A percentile compares a stretch with the other conserved stretches of the same genome.
Conservation (phyloP, 2,888 invertebrate species). For the Pediacus dermestoides region DNA sequence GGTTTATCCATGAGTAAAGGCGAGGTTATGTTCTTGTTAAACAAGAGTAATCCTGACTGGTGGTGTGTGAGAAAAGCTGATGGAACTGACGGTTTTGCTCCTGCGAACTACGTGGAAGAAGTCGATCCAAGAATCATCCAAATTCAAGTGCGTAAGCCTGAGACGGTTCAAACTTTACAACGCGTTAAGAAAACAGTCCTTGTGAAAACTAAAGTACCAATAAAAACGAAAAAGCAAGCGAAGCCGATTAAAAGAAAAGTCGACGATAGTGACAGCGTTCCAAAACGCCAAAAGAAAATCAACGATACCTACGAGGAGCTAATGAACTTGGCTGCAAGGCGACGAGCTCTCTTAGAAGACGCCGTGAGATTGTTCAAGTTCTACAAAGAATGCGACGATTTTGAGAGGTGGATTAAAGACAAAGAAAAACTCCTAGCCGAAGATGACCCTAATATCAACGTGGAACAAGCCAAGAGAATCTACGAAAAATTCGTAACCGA, state of each 20-base stretch:
- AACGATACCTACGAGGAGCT: slow-evolving; percentile 80
- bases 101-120: slow-evolving; percentile 93
- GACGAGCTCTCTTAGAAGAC: slow-evolving; percentile 84
- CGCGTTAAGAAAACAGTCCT: slow-evolving; percentile 87
- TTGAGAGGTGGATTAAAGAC: slow-evolving; percentile 96
- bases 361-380: slow-evolving; percentile 89
- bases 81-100: slow-evolving; percentile 93
- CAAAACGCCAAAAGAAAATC: slow-evolving; percentile 74
- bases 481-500: slow-evolving; percentile 97
- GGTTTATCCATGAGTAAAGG: slow-evolving; percentile 90
- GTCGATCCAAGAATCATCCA: slow-evolving; percentile 82
- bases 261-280: slow-evolving; percentile 72
- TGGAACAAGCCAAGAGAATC: slow-evolving; percentile 89
- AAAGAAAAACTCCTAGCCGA: slow-evolving; percentile 83
- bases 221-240: slow-evolving; percentile 55
- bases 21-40: slow-evolving; percentile 84
- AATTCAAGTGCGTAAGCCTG: slow-evolving; percentile 80
- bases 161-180: slow-evolving; percentile 78
- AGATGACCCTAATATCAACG: slow-evolving; percentile 73
- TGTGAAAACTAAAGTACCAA: slow-evolving; percentile 80
- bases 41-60: slow-evolving; percentile 97
- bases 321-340: slow-evolving; percentile 71
- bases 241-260: slow-evolving; percentile 46
- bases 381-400: slow-evolving; percentile 95
- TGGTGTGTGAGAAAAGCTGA: slow-evolving; percentile 96